These are phyloP conservation scores for Apamea crenata DNA, from an alignment of 2,888 invertebrate species.

Conservation along the genomic window DNA sequence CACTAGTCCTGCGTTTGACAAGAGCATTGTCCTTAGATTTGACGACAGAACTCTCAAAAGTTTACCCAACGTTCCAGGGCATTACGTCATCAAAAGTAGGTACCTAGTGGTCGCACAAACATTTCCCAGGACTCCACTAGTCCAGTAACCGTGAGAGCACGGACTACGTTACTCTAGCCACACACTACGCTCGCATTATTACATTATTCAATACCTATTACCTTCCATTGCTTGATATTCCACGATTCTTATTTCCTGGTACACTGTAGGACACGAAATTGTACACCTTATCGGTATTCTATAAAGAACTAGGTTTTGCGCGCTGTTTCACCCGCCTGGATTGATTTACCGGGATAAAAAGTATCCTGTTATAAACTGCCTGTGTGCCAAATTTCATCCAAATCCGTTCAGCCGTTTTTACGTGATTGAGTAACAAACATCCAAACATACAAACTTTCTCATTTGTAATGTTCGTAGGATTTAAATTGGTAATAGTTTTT, in stretches of 20 bases:
- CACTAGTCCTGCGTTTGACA: neutral
- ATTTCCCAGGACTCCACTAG: conserved; percentile 35
- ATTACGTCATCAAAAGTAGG: neutral
- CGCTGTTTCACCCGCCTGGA: neutral
- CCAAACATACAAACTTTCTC: neutral
- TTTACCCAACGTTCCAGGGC: neutral
- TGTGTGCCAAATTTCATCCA: no score
- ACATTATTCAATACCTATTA: conserved; percentile 69
- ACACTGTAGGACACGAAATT: conserved; percentile 58
- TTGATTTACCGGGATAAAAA: neutral
- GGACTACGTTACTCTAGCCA: conserved; percentile 30
- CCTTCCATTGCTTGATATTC: conserved; percentile 66
- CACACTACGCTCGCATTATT: conserved; percentile 58
- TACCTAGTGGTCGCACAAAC: neutral
- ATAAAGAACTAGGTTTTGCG: no score
- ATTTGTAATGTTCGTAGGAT: conserved; percentile 6
- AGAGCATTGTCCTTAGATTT: neutral
- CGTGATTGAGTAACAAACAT: neutral
- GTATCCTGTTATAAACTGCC: neutral
- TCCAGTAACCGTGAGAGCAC: conserved; percentile 57
- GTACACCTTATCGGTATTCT: conserved; percentile 30
- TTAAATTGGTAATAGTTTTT: conserved; percentile 31
- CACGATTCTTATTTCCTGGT: conserved; percentile 71
- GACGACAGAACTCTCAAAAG: neutral
- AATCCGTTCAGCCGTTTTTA: no score